Conservation (phyloP, 2,797 vertebrate genomes). For the Gambelia wislizenii region DNA sequence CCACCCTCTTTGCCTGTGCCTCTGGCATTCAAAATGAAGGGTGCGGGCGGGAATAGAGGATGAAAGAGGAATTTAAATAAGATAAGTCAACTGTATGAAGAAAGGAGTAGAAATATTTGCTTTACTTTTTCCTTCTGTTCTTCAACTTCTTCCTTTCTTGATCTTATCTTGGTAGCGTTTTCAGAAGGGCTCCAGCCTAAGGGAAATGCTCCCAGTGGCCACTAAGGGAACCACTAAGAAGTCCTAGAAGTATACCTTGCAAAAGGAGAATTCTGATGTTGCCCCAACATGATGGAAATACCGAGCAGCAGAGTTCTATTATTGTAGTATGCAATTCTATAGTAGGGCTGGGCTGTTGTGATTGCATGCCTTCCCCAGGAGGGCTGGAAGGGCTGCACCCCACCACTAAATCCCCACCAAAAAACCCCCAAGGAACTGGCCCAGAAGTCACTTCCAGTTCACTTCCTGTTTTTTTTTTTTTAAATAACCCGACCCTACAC, state of each 20-base stretch:
- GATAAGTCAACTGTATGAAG: constrained; percentile 53
- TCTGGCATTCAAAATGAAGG: constrained; percentile 56
- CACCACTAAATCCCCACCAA: too few relatives aligned
- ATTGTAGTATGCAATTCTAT: too few relatives aligned
- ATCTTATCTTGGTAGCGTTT: constrained; percentile 38
- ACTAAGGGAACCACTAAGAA: background rate
- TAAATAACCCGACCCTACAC: too few relatives aligned
- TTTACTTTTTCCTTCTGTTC: constrained; percentile 35
- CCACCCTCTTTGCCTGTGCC: constrained; percentile 59
- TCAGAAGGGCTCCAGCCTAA: constrained; percentile 34
- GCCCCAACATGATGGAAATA: too few relatives aligned
- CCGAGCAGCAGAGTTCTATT: too few relatives aligned
- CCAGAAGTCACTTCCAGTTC: too few relatives aligned
- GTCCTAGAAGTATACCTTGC: background rate
- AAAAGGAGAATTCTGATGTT: background rate
- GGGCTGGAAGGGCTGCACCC: too few relatives aligned
- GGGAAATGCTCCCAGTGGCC: background rate
- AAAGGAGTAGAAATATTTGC: constrained; percentile 58
- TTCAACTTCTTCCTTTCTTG: constrained; percentile 15
- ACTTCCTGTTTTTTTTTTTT: too few relatives aligned
- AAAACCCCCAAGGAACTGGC: too few relatives aligned
- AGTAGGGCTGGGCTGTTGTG: too few relatives aligned
- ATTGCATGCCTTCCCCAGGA: too few relatives aligned
- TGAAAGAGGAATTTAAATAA: constrained; percentile 61
- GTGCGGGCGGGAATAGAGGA: constrained; percentile 51